Conservation (phyloP, 2,888 invertebrate species). For the Bellardia bayeri region DNA sequence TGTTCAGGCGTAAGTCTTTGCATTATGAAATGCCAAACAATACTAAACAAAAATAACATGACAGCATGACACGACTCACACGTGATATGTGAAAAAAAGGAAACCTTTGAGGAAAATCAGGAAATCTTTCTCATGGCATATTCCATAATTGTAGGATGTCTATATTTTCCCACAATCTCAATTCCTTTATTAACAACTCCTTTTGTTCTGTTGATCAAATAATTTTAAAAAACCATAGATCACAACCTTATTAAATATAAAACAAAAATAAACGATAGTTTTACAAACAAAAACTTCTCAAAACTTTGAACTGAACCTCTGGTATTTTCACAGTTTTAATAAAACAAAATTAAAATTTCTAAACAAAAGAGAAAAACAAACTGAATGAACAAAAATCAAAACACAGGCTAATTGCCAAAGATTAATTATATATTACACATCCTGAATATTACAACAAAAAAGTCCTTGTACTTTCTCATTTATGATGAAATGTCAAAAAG, state of each 20-base stretch:
- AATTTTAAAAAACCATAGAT: conserved; percentile 42
- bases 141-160: background rate
- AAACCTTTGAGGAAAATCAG: background rate
- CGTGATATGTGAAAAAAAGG: too few species aligned
- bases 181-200: background rate
- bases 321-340: background rate
- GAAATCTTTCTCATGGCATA: background rate
- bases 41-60: too few species aligned
- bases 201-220: background rate
- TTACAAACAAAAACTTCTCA: conserved; percentile 17
- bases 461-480: conserved; percentile 35
- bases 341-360: conserved; percentile 24
- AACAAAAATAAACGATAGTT: conserved; percentile 16
- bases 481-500: conserved; percentile 70
- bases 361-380: background rate
- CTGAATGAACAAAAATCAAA: conserved; percentile 73
- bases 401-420: conserved; percentile 77
- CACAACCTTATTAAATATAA: conserved; percentile 62
- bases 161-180: background rate
- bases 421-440: conserved; percentile 75
- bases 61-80: too few species aligned
- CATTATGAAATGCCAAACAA: too few species aligned
- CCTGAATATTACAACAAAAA: conserved; percentile 32
- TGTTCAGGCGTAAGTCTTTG: too few species aligned
- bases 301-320: conserved; percentile 54